Evolutionary conservation across 2,113 vertebrate species (phyloP).

Genomic region (Brienomyrus brachyistius): DNA sequence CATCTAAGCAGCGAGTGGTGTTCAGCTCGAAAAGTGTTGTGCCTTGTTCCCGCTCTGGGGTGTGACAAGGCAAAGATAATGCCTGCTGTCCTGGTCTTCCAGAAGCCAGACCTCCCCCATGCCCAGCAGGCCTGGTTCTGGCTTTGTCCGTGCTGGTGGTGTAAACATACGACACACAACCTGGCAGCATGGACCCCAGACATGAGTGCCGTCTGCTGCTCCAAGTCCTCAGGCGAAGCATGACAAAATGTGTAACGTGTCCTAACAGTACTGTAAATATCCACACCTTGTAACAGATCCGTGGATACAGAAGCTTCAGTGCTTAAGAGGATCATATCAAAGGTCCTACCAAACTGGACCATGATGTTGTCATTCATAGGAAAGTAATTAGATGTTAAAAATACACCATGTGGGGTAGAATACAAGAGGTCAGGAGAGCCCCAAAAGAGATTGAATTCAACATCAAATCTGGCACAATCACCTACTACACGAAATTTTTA

Average conservation of each 20-base stretch:
- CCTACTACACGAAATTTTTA: not conserved
- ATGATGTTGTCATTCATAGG: not conserved
- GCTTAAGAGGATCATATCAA: not conserved
- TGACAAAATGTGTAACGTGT: not conserved
- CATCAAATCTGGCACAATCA: not conserved
- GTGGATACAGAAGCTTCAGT: not conserved
- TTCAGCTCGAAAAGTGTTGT: not conserved
- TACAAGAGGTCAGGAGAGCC: not conserved
- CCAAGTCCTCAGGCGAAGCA: not conserved
- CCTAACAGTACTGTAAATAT: not conserved
- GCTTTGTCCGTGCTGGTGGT: not conserved
- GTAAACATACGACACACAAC: not conserved
- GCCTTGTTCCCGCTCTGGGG: not conserved
- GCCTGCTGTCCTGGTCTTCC: not conserved
- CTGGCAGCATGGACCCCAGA: not conserved
- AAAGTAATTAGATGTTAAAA: not conserved
- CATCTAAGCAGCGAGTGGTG: not conserved
- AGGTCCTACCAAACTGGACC: not conserved
- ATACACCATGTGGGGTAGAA: not conserved
- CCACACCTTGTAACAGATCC: not conserved
- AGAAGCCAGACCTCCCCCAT: not conserved
- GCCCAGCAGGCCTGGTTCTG: not conserved
- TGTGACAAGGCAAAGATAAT: not conserved
- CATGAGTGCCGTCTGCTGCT: not conserved
- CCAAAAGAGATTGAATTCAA: not conserved